Conservation (phyloP, 2,888 invertebrate species). For the Eristalis intricaria region DNA sequence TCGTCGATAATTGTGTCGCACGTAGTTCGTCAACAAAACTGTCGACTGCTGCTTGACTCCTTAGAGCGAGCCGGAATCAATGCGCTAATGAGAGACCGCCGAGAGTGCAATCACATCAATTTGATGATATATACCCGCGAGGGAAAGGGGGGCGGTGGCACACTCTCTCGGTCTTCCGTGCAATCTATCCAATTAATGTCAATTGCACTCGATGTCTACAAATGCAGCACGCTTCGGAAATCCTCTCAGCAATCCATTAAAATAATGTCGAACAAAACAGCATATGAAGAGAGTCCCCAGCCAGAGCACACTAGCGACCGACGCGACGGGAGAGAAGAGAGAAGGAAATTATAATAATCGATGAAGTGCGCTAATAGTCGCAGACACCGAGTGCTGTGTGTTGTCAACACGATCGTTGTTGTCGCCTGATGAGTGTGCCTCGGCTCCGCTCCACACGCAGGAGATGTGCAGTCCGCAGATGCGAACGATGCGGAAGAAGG, state of each 20-base stretch:
- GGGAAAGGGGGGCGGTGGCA: not conserved
- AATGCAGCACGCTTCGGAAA: conserved; percentile 34
- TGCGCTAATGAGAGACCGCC: conserved; percentile 32
- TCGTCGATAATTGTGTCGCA: not conserved
- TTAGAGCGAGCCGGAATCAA: not conserved
- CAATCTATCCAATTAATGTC: conserved; percentile 63
- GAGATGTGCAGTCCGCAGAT: conserved; percentile 15
- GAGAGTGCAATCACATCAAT: conserved; percentile 15
- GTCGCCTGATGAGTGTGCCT: conserved; percentile 34
- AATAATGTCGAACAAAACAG: conserved; percentile 49
- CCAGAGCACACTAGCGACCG: not conserved
- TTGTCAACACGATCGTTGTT: conserved; percentile 63
- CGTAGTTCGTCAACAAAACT: conserved; percentile 11
- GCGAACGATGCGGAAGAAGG: not conserved
- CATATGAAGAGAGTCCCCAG: not conserved
- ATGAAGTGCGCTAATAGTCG: conserved; percentile 71
- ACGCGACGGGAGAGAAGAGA: conserved; percentile 1
- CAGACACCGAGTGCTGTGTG: conserved; percentile 64
- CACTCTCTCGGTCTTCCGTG: conserved; percentile 1
- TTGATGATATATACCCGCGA: conserved; percentile 2
- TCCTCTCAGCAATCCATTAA: conserved; percentile 54
- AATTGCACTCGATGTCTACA: conserved; percentile 34
- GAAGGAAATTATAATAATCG: conserved; percentile 64
- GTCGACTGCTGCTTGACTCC: too few species aligned
- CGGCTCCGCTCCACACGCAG: conserved; percentile 4